Evolutionary conservation across 2,797 vertebrate species (phyloP).

Genomic region (Darevskia mixta): DNA sequence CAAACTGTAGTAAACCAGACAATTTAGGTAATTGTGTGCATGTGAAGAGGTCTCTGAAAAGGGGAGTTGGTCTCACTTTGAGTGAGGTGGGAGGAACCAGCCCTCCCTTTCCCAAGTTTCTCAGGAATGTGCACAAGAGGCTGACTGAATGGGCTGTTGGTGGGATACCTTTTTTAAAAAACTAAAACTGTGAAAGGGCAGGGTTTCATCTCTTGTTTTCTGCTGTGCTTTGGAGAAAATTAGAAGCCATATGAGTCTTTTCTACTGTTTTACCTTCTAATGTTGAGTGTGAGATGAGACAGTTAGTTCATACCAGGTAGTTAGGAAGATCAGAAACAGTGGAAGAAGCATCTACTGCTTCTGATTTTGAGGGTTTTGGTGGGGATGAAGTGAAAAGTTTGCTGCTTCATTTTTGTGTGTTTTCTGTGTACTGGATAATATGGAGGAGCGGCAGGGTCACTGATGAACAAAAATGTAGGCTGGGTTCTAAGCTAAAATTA

Average conservation of each 20-base stretch:
- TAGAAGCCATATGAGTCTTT: not conserved
- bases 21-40: not conserved
- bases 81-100: too few species aligned
- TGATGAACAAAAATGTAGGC: not conserved
- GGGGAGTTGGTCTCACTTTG: not conserved
- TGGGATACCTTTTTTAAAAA: not conserved
- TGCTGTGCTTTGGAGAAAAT: not conserved
- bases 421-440: not conserved
- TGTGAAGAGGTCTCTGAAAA: not conserved
- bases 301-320: not conserved
- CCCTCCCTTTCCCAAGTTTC: not conserved
- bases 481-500: not conserved
- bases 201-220: not conserved
- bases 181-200: not conserved
- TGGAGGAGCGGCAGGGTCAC: not conserved
- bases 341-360: not conserved
- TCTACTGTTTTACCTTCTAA: not conserved
- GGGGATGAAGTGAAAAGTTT: not conserved
- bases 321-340: not conserved
- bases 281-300: not conserved
- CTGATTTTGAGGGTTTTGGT: not conserved
- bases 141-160: not conserved
- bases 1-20: not conserved
- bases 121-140: not conserved
- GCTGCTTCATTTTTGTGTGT: not conserved